These are phyloP conservation scores for Intoshia linei DNA, from an alignment of 1,140 invertebrate genomes.

Conservation along the genomic window DNA sequence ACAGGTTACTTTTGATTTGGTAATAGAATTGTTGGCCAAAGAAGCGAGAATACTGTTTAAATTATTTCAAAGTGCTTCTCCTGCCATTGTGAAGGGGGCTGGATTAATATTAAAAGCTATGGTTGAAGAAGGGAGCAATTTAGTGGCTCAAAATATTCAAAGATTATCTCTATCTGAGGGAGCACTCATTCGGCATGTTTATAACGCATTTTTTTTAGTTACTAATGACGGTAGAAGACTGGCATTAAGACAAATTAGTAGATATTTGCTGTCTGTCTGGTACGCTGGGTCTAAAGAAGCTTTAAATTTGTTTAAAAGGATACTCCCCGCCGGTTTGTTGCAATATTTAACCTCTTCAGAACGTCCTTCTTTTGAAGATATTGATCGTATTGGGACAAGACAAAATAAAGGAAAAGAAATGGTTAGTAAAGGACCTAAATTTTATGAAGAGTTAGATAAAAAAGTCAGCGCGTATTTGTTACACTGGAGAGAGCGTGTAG, in stretches of 20 bases:
- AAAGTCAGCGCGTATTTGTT: too few species aligned
- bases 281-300: conserved; percentile 5
- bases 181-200: conserved; percentile 61
- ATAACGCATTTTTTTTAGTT: conserved; percentile 53
- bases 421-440: too few species aligned
- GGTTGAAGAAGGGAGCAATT: conserved; percentile 69
- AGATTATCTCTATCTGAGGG: conserved; percentile 71
- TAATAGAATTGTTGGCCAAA: conserved; percentile 63
- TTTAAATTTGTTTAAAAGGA: too few species aligned
- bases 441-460: too few species aligned
- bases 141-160: conserved; percentile 69
- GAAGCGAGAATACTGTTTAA: conserved; percentile 59
- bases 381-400: too few species aligned
- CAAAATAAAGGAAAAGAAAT: too few species aligned
- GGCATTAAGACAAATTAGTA: too few species aligned
- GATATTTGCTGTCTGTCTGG: conserved; percentile 41
- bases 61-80: conserved; percentile 71
- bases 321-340: too few species aligned
- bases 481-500: too few species aligned
- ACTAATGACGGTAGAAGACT: conserved; percentile 33
- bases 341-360: too few species aligned
- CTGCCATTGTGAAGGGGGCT: conserved; percentile 84
- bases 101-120: conserved; percentile 78
- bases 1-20: conserved; percentile 68
- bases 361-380: too few species aligned